Conservation (phyloP, 1,140 invertebrate species). For the Zaprionus lachaisei region DNA sequence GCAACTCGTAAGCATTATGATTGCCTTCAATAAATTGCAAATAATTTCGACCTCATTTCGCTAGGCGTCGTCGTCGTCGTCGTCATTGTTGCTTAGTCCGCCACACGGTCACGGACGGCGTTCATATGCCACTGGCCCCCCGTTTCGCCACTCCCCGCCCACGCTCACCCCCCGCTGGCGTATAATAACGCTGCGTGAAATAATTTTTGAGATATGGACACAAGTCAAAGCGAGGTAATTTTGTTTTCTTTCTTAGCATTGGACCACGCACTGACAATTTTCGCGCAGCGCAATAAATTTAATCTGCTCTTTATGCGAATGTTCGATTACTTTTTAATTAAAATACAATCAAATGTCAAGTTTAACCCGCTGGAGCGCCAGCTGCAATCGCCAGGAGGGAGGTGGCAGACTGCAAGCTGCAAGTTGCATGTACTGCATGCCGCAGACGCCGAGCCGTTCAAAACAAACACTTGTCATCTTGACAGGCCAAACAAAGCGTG, state of each 20-base stretch:
- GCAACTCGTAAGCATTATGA: constrained; percentile 79
- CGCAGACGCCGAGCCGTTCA: constrained; percentile 33
- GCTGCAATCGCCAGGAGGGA: constrained; percentile 40
- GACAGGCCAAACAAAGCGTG: constrained; percentile 82
- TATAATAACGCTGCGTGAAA: constrained; percentile 71
- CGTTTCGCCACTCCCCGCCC: constrained; percentile 23
- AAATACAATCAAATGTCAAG: constrained; percentile 84
- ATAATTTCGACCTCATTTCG: constrained; percentile 83
- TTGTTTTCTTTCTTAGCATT: constrained; percentile 25
- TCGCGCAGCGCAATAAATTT: constrained; percentile 68
- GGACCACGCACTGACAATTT: constrained; percentile 69
- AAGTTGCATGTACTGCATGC: constrained; percentile 16
- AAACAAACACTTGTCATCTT: constrained; percentile 83
- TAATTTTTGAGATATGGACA: constrained; percentile 68
- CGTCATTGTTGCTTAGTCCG: constrained; percentile 31
- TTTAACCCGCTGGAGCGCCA: constrained; percentile 71
- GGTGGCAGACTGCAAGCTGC: constrained; percentile 8
- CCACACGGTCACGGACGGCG: constrained; percentile 74
- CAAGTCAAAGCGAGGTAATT: constrained; percentile 52
- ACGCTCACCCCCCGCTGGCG: constrained; percentile 26
- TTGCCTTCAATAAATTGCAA: constrained; percentile 83
- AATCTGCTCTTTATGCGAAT: constrained; percentile 42
- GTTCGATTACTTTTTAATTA: constrained; percentile 79
- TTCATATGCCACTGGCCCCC: constrained; percentile 48
- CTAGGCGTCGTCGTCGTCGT: constrained; percentile 52